Percentiles rank a stretch among this genome's conserved stretches.
Evolutionary conservation across 2,888 invertebrate species (phyloP).

Genomic region (Hyposoter dolosus): DNA sequence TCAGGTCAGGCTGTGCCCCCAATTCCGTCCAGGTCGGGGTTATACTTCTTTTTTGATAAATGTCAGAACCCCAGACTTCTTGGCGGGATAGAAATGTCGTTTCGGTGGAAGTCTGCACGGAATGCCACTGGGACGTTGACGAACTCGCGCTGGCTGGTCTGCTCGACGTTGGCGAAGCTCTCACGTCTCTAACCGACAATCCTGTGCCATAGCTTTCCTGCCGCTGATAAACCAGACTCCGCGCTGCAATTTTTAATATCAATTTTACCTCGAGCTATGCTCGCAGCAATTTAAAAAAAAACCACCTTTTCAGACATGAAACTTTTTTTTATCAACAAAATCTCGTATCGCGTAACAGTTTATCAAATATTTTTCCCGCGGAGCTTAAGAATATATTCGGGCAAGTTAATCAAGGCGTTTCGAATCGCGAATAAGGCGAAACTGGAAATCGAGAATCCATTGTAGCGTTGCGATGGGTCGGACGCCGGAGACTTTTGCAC

Average conservation of each 20-base stretch:
- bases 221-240: slow-evolving; percentile 73
- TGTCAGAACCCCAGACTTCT: slow-evolving; percentile 76
- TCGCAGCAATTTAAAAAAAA: background rate
- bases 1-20: slow-evolving; percentile 76
- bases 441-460: background rate
- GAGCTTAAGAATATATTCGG: slow-evolving; percentile 18
- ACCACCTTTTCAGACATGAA: background rate
- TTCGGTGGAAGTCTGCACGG: slow-evolving; percentile 70
- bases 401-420: slow-evolving; percentile 10
- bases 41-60: slow-evolving; percentile 76
- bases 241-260: slow-evolving; percentile 57
- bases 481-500: slow-evolving; percentile 47
- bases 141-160: slow-evolving; percentile 79
- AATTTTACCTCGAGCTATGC: background rate
- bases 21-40: slow-evolving; percentile 82
- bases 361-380: background rate
- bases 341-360: background rate
- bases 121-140: slow-evolving; percentile 66
- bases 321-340: background rate
- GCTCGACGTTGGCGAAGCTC: slow-evolving; percentile 77
- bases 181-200: slow-evolving; percentile 71
- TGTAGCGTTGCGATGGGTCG: slow-evolving; percentile 1
- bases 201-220: slow-evolving; percentile 73
- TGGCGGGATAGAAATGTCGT: slow-evolving; percentile 72
- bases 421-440: slow-evolving; percentile 12